These are phyloP conservation scores for Globia sparganii DNA, from an alignment of 2,888 invertebrate species.

Conservation along the genomic window DNA sequence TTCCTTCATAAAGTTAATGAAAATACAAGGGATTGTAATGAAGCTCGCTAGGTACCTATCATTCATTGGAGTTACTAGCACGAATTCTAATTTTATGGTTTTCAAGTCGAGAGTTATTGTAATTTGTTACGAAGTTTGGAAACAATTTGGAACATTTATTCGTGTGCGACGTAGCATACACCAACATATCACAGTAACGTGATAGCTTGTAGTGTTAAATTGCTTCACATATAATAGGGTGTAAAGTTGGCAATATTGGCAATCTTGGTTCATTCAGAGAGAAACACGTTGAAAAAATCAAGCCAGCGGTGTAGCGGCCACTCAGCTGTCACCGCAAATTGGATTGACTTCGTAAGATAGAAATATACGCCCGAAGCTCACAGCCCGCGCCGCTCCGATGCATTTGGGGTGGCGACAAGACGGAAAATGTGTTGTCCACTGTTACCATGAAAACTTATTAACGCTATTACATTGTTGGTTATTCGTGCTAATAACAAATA, in stretches of 20 bases:
- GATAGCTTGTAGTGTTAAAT: constrained; percentile 53
- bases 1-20: constrained; percentile 58
- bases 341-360: constrained; percentile 81
- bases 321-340: constrained; percentile 82
- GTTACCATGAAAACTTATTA: constrained; percentile 52
- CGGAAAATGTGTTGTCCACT: constrained; percentile 30
- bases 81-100: constrained; percentile 65
- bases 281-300: constrained; percentile 80
- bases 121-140: constrained; percentile 59
- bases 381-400: constrained; percentile 65
- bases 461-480: constrained; percentile 14
- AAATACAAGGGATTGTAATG: constrained; percentile 60
- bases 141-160: constrained; percentile 61
- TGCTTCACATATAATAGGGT: constrained; percentile 60
- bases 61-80: constrained; percentile 57
- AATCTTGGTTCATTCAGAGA: constrained; percentile 60
- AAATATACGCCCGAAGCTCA: constrained; percentile 71
- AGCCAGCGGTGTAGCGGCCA: constrained; percentile 76
- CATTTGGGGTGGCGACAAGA: constrained; percentile 68
- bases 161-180: constrained; percentile 41
- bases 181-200: constrained; percentile 39
- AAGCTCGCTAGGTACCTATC: constrained; percentile 54
- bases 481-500: constrained; percentile 20
- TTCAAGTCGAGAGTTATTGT: constrained; percentile 58
- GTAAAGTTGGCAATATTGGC: constrained; percentile 65